Evolutionary conservation across 2,888 invertebrate species (phyloP).

Genomic region (Notocelia uddmanniana): DNA sequence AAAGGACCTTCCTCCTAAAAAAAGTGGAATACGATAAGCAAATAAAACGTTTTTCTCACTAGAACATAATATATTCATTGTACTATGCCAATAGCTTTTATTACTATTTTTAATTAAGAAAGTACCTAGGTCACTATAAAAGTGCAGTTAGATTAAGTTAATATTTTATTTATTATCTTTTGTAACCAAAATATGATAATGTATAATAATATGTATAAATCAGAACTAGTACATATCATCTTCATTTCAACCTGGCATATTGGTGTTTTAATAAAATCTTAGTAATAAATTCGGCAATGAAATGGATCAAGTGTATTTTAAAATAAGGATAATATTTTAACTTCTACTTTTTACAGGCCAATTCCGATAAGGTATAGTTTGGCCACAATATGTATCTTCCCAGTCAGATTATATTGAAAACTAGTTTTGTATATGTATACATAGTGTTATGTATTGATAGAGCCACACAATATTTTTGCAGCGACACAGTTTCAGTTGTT

Average conservation of each 20-base stretch:
- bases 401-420: neutral
- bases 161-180: conserved; percentile 51
- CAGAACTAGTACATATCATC: conserved; percentile 17
- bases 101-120: conserved; percentile 43
- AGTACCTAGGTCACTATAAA: conserved; percentile 46
- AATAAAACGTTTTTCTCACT: neutral
- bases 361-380: neutral
- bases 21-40: neutral
- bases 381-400: neutral
- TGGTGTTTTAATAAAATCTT: no score
- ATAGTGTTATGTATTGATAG: conserved; percentile 32
- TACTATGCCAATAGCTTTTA: conserved; percentile 45
- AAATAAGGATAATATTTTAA: no score
- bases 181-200: conserved; percentile 44
- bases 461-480: neutral
- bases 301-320: neutral
- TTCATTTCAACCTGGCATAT: no score
- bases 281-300: neutral
- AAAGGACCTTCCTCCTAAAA: no score
- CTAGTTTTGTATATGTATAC: conserved; percentile 26
- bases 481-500: neutral
- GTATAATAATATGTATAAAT: conserved; percentile 45
- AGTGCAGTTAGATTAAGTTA: conserved; percentile 49
- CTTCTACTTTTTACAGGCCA: neutral
- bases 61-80: conserved; percentile 29